Conservation (phyloP, 2,797 vertebrate genomes). For the Chanos chanos region DNA sequence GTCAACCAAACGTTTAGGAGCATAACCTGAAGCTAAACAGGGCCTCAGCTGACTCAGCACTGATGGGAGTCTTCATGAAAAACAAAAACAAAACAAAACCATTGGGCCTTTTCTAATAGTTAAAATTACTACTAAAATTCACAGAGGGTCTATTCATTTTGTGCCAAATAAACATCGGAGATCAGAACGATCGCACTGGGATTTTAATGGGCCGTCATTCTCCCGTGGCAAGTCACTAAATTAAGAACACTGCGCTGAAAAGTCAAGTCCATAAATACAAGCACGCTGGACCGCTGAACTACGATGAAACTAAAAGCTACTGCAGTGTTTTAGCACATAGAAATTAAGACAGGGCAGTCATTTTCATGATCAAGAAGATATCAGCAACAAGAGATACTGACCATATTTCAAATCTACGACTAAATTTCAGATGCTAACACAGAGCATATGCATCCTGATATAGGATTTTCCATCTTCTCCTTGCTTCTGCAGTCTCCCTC, state of each 20-base stretch:
- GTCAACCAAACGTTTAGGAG: constrained; percentile 15
- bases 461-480: no score
- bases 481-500: no score
- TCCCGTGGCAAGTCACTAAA: constrained; percentile 6
- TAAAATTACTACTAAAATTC: constrained; percentile 40
- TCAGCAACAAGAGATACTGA: constrained; percentile 3
- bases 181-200: constrained; percentile 45
- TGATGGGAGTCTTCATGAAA: constrained; percentile 2
- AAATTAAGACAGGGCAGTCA: constrained; percentile 38
- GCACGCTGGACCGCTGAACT: neutral
- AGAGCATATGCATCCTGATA: no score
- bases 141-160: neutral
- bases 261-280: constrained; percentile 34
- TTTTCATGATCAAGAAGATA: constrained; percentile 1
- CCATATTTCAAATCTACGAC: no score
- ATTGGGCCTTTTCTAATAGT: constrained; percentile 26
- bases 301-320: constrained; percentile 7
- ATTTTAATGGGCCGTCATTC: constrained; percentile 2
- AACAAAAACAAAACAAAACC: no score
- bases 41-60: constrained; percentile 8
- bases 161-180: constrained; percentile 11
- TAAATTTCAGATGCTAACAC: no score
- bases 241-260: constrained; percentile 28
- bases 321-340: constrained; percentile 1
- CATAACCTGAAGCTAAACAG: constrained; percentile 21